Evolutionary conservation across 2,113 vertebrate species (phyloP), one percentile per base, ranked within the genome.

Genomic region (Tachysurus vachellii): DNA sequence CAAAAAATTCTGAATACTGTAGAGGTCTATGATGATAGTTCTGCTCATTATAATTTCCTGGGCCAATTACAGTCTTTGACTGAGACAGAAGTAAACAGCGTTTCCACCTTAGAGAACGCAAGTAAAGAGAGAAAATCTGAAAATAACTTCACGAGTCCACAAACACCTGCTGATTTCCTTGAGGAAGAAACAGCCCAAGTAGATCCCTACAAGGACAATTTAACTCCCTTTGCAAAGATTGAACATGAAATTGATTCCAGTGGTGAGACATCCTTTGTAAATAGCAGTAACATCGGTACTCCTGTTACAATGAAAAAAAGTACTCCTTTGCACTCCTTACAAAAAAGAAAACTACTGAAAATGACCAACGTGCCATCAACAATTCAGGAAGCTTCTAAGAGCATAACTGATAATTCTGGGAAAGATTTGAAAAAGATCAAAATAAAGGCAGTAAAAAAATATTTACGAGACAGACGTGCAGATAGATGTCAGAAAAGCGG

Each of bases 271-370:
- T 23, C 36, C 70, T 21, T 7, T 4, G 17, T 44, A 8, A 16
- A 84, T 80, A 66, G 44, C 1, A 70, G 50, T 10, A 59, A n/a
- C 6, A 57, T 28, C 61, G 62, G 85, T 42, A 80, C 36, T 36
- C 21, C 17, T 73, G 66, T 17, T 73, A 5, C 2, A 57, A 44
- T 23, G 12, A 87, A 53, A 76, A 61, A 53, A 76, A 64, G 68
- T 47, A n/a, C n/a, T n/a, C n/a, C n/a, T 54, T 16, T 68, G 0
- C 57, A 28, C 9, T 9, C 42, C 26, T 53, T 62, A 23, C 64
- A 76, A 64, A 87, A 83, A 31, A 83, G 62, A 31, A 76, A 47
- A 4, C 44, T 83, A 47, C 31, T 47, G 23, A 88, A 56, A 80
- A 61, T 77, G 21, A n/a, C 42, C 21, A 44, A 56, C 26, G 61